Evolutionary conservation across 2,797 vertebrate species (phyloP), one percentile per base, ranked within the genome.

Genomic region (Podargus strigoides): DNA sequence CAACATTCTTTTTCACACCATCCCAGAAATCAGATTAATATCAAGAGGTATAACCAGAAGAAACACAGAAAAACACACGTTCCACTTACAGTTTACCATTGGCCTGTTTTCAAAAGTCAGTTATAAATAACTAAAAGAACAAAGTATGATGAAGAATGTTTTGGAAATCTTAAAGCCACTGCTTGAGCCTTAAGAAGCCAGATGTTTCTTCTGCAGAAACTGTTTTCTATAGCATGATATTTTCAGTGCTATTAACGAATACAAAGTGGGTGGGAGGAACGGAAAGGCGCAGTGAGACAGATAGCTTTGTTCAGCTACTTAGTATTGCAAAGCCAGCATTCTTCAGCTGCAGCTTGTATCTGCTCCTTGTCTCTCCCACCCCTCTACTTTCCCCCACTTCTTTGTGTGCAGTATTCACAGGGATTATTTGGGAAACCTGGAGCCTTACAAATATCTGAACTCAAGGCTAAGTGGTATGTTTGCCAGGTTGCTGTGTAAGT

Each of bases 261-360:
- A 90, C 88, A 91, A 94, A 94, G 95, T 69, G 85, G 91, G 94
- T 94, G 89, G 92, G 89, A 96, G 85, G 89, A 85, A 91, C 28
- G 17, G 53, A 72, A 77, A 94, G 86, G 87, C 60, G 4, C 79
- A 93, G 88, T 63, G 83, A 94, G 69, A 47, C 63, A 90, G 41
- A 89, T 44, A 94, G 89, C 77, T 95, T 94, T 94, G 89, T 95
- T 96, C 91, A 93, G 76, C 89, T 94, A 34, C 88, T 87, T 20
- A 17, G 66, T 68, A 69, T 27, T 73, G 89, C 84, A 86, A 89
- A 90, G 93, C 83, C 94, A 93, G 88, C 80, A 73, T 58, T 81
- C 75, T 7, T 68, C 77, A 92, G 78, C 72, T 76, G 76, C 94
- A 69, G 81, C 75, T 46, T 36, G 7, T 60, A 56, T 42, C 78